Evolutionary conservation across 1,140 invertebrate species (phyloP).

Genomic region (Fopius arisanus): DNA sequence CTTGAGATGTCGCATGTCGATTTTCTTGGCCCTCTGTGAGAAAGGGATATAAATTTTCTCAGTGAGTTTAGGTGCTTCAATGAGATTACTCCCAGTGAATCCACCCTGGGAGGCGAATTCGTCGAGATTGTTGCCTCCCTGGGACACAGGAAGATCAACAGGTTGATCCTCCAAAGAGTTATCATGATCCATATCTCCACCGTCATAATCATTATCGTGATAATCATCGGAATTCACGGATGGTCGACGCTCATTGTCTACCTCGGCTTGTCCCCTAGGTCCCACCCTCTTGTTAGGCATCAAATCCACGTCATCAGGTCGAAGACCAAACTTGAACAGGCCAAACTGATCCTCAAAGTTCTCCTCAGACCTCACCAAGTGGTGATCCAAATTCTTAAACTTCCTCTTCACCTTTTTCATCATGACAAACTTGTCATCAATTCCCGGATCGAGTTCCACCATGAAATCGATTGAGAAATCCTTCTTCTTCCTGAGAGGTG

Average conservation of each 20-base stretch:
- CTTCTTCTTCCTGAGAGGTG: conserved; percentile 42
- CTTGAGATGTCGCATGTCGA: conserved; percentile 83
- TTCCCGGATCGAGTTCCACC: neutral
- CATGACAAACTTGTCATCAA: neutral
- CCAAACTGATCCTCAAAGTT: neutral
- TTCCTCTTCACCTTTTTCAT: neutral
- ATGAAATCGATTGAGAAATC: conserved; percentile 37
- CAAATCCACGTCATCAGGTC: conserved; percentile 2
- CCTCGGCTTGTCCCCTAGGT: neutral
- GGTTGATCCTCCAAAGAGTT: conserved; percentile 60
- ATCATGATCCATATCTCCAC: conserved; percentile 67
- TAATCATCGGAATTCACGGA: conserved; percentile 32
- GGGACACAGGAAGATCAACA: conserved; percentile 11
- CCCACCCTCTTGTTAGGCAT: neutral
- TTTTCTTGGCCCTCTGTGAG: conserved; percentile 78
- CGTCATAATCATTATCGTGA: conserved; percentile 37
- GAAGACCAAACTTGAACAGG: conserved; percentile 40
- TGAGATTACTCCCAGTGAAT: conserved; percentile 66
- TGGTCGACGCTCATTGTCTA: neutral
- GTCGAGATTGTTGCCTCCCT: conserved; percentile 50
- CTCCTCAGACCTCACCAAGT: conserved; percentile 32
- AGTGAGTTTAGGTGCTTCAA: conserved; percentile 66
- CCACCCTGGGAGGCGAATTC: conserved; percentile 52
- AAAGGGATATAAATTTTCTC: conserved; percentile 75
- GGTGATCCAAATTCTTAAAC: conserved; percentile 24